Evolutionary conservation across 2,888 invertebrate genomes (phyloP).

Genomic region (Thereva unica): DNA sequence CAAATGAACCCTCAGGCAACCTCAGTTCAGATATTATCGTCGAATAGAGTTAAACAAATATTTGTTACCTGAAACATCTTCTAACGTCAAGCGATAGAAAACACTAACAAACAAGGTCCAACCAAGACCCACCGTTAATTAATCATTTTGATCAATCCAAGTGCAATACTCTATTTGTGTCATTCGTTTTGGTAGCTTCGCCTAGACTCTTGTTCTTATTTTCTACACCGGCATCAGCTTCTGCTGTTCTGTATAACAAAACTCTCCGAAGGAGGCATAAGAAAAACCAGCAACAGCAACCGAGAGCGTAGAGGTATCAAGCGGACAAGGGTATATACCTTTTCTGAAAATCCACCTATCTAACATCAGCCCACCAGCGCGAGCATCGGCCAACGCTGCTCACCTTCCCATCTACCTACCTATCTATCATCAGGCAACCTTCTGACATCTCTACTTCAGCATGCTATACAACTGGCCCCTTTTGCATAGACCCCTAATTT

Average conservation of each 20-base stretch:
- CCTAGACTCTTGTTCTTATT: constrained; percentile 22
- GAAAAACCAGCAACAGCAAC: too few relatives aligned
- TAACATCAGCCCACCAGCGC: constrained; percentile 21
- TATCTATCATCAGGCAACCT: constrained; percentile 35
- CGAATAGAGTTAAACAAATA: too few relatives aligned
- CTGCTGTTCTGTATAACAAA: too few relatives aligned
- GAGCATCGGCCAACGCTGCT: constrained; percentile 24
- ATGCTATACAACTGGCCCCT: constrained; percentile 28
- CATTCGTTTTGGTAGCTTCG: constrained; percentile 31
- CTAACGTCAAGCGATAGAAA: constrained; percentile 7
- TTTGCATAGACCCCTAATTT: constrained; percentile 40
- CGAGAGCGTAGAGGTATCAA: too few relatives aligned
- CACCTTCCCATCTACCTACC: constrained; percentile 35
- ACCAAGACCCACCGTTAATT: constrained; percentile 23
- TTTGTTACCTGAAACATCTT: too few relatives aligned
- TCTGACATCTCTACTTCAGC: constrained; percentile 29
- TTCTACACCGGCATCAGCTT: not conserved
- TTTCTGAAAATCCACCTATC: constrained; percentile 13
- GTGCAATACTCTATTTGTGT: constrained; percentile 39
- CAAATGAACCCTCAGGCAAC: too few relatives aligned
- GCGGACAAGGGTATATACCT: too few relatives aligned
- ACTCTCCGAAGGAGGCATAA: too few relatives aligned
- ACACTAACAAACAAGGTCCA: constrained; percentile 6
- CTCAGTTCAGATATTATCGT: too few relatives aligned
- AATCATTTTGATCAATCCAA: constrained; percentile 39